Percentiles rank a stretch among this genome's conserved stretches.
These are phyloP conservation scores for Phoebastria nigripes DNA, from an alignment of 2,797 vertebrate species.

Conservation along the genomic window DNA sequence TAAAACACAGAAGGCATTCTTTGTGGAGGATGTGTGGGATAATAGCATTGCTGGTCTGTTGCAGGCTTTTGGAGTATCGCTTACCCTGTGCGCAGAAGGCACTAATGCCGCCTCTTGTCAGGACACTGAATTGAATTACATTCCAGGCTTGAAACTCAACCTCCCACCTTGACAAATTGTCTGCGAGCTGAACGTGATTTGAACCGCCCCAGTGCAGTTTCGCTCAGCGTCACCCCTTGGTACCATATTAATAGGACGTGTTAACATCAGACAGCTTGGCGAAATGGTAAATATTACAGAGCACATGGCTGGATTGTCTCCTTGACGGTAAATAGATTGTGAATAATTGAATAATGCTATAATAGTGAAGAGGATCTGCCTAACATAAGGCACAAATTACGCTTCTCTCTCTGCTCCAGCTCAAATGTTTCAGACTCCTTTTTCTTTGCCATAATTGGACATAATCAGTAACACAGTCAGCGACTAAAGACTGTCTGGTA, in stretches of 20 bases:
- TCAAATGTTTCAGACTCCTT: slow-evolving; percentile 14
- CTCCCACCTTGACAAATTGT: slow-evolving; percentile 36
- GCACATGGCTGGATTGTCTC: neutral
- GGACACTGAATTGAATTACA: neutral
- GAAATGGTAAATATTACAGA: neutral
- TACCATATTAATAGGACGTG: neutral
- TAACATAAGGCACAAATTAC: slow-evolving; percentile 12
- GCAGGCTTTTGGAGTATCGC: neutral
- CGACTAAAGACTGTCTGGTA: slow-evolving; percentile 32
- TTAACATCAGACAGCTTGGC: neutral
- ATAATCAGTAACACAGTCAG: slow-evolving; percentile 51
- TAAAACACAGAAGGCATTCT: neutral
- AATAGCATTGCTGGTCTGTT: accelerated
- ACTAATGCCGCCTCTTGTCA: neutral
- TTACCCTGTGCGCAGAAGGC: neutral
- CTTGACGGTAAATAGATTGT: neutral
- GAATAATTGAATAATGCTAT: slow-evolving; percentile 38
- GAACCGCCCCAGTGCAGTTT: neutral
- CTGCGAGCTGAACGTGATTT: neutral
- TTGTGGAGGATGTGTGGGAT: neutral
- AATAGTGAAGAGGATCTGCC: neutral
- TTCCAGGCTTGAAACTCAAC: slow-evolving; percentile 2
- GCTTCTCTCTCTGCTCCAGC: neutral
- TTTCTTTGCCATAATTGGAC: slow-evolving; percentile 52
- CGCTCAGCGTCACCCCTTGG: neutral